Evolutionary conservation across 2,113 vertebrate species (phyloP).

Genomic region (Pygoscelis antarcticus): DNA sequence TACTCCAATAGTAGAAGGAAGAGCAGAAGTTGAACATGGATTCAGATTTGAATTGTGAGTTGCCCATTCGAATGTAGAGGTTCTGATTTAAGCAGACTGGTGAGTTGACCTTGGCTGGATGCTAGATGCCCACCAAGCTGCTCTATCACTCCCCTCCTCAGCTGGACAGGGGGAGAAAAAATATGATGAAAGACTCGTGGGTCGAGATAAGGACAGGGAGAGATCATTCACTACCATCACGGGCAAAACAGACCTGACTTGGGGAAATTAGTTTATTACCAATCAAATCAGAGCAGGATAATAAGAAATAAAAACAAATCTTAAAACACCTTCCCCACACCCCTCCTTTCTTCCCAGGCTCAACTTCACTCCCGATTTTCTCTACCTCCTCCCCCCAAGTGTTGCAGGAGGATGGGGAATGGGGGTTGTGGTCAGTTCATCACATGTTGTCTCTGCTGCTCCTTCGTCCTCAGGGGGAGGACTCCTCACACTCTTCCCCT

Average conservation of each 20-base stretch:
- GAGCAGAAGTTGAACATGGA: not conserved
- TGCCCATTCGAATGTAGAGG: not conserved
- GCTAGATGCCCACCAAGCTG: not conserved
- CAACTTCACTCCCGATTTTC: not conserved
- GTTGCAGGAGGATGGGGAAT: not conserved
- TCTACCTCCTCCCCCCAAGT: not conserved
- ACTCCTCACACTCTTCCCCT: not conserved
- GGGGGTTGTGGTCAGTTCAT: not conserved
- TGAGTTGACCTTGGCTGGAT: not conserved
- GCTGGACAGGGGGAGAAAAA: not conserved
- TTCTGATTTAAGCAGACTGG: not conserved
- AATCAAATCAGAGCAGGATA: not conserved
- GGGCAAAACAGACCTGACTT: not conserved
- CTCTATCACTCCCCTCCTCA: not conserved
- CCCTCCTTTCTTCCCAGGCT: not conserved
- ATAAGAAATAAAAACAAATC: not conserved
- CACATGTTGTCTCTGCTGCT: not conserved
- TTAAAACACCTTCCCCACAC: not conserved
- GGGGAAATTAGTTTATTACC: not conserved
- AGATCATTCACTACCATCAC: not conserved
- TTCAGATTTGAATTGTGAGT: not conserved
- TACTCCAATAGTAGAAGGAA: not conserved
- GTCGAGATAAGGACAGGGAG: not conserved
- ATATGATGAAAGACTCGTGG: fast-evolving
- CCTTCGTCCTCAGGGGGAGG: no score